These are phyloP conservation scores for Pteria penguin DNA, from an alignment of 2,888 invertebrate genomes.

Conservation along the genomic window DNA sequence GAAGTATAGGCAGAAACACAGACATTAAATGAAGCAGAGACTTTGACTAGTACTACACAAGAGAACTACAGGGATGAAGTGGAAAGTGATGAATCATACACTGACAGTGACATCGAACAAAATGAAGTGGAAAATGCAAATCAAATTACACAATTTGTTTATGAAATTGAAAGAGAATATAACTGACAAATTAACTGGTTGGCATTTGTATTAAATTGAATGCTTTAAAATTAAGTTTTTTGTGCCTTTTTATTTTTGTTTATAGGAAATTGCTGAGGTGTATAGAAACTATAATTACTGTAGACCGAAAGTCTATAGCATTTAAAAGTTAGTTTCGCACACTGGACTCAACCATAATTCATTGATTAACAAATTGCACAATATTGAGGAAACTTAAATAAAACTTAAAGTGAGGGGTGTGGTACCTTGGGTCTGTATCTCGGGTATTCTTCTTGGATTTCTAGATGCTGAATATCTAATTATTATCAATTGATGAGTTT, in stretches of 20 bases:
- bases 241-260: not conserved
- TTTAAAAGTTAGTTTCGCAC: not conserved
- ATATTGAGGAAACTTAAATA: too few relatives aligned
- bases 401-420: too few relatives aligned
- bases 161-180: not conserved
- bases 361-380: too few relatives aligned
- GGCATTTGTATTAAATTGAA: not conserved
- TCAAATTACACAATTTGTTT: not conserved
- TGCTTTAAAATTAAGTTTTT: not conserved
- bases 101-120: not conserved
- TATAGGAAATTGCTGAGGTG: not conserved
- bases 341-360: too few relatives aligned
- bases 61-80: not conserved
- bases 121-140: not conserved
- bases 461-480: too few relatives aligned
- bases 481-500: too few relatives aligned
- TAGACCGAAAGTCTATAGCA: constrained; percentile 17
- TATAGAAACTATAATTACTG: not conserved
- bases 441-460: too few relatives aligned
- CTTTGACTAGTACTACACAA: not conserved
- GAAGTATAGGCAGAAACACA: not conserved
- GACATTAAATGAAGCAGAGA: not conserved
- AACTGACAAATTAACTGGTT: not conserved
- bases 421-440: too few relatives aligned
- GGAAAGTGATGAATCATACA: not conserved